Evolutionary conservation across 2,797 vertebrate species (phyloP).

Genomic region (Lacerta viridis): DNA sequence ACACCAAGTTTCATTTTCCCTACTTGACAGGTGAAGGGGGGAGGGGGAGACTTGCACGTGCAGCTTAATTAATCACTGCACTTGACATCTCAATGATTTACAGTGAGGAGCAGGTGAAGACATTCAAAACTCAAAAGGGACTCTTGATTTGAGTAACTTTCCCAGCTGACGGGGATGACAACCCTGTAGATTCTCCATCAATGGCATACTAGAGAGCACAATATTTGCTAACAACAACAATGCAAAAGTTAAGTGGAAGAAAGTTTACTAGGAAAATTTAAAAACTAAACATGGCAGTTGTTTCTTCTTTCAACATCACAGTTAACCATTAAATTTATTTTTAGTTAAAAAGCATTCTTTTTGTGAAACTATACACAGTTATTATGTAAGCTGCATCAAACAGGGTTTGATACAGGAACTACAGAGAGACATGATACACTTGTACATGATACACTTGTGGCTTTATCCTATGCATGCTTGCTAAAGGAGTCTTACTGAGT

Average conservation of each 20-base stretch:
- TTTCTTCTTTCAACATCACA: conserved; percentile 47
- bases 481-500: neutral
- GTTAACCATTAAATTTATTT: conserved; percentile 41
- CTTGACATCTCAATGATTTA: conserved; percentile 92
- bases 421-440: neutral
- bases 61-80: conserved; percentile 90
- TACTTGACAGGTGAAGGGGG: conserved; percentile 88
- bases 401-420: neutral
- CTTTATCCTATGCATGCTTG: neutral
- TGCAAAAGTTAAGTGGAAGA: conserved; percentile 79
- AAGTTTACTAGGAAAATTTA: conserved; percentile 76
- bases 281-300: conserved; percentile 65
- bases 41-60: conserved; percentile 88
- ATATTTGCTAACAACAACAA: conserved; percentile 83
- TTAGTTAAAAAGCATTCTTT: neutral
- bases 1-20: conserved; percentile 76
- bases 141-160: conserved; percentile 81
- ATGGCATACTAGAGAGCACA: conserved; percentile 75
- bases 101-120: conserved; percentile 96
- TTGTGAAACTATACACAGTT: neutral
- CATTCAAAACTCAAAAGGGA: conserved; percentile 85
- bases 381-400: neutral
- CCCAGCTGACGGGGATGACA: conserved; percentile 82
- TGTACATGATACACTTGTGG: neutral
- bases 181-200: conserved; percentile 88